These are phyloP conservation scores for Fragum fragum DNA, from an alignment of 2,888 invertebrate genomes.

Conservation along the genomic window DNA sequence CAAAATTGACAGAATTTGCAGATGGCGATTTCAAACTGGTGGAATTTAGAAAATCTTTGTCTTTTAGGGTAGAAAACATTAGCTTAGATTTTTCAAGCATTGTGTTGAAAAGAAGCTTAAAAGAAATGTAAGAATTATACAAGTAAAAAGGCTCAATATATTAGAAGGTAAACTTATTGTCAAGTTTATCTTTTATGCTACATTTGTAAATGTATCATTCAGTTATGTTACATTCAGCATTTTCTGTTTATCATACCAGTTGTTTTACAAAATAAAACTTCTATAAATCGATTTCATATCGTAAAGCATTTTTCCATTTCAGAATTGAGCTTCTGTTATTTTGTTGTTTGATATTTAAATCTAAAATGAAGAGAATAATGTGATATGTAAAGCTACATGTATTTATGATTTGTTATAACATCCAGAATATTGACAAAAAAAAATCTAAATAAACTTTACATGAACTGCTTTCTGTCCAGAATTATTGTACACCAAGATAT, in stretches of 20 bases:
- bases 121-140: no score
- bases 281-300: not conserved
- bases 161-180: no score
- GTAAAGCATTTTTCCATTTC: not conserved
- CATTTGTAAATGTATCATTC: not conserved
- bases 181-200: no score
- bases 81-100: no score
- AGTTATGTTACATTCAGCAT: not conserved
- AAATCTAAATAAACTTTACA: conserved; percentile 15
- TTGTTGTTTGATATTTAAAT: conserved; percentile 13
- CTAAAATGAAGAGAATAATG: conserved; percentile 7
- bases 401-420: conserved; percentile 11
- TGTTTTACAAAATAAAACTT: not conserved
- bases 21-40: no score
- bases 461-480: not conserved
- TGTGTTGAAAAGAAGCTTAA: no score
- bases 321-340: not conserved
- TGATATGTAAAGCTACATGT: not conserved
- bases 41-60: no score
- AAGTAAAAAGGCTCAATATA: no score
- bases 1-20: no score
- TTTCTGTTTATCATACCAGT: not conserved
- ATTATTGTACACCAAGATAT: no score
- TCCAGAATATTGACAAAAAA: conserved; percentile 12
- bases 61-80: no score